Conservation (phyloP, 2,797 vertebrate genomes). For the Syngnathus rostellatus region DNA sequence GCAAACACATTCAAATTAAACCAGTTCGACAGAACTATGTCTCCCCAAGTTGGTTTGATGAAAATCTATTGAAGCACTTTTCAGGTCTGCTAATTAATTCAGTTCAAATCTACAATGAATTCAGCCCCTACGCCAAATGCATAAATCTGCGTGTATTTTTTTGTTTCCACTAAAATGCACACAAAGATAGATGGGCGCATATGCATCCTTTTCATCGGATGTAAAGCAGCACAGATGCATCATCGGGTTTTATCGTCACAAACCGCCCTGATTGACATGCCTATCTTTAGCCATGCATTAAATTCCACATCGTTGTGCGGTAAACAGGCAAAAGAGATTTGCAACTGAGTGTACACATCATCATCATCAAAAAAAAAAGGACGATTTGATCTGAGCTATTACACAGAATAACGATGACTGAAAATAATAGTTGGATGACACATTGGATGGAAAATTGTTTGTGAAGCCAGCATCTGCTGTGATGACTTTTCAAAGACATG, state of each 20-base stretch:
- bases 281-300: slow-evolving; percentile 2
- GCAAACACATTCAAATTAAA: too few species aligned
- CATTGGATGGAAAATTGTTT: not conserved
- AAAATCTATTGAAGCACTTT: not conserved
- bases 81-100: not conserved
- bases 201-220: not conserved
- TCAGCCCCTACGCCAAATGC: not conserved
- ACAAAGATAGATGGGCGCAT: not conserved
- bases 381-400: not conserved
- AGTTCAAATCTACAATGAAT: slow-evolving; percentile 1
- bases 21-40: not conserved
- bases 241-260: slow-evolving; percentile 1
- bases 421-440: not conserved
- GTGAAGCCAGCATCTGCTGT: not conserved
- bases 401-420: not conserved
- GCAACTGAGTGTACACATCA: not conserved
- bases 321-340: not conserved
- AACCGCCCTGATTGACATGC: not conserved
- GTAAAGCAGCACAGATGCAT: slow-evolving; percentile 1
- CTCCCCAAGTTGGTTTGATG: not conserved
- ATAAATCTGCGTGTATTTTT: not conserved
- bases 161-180: not conserved
- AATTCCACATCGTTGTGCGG: not conserved
- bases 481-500: not conserved
- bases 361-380: not conserved